Base-by-base conservation (phyloP, 2,888 invertebrate species). In the Pegoplata infirma region DNA sequence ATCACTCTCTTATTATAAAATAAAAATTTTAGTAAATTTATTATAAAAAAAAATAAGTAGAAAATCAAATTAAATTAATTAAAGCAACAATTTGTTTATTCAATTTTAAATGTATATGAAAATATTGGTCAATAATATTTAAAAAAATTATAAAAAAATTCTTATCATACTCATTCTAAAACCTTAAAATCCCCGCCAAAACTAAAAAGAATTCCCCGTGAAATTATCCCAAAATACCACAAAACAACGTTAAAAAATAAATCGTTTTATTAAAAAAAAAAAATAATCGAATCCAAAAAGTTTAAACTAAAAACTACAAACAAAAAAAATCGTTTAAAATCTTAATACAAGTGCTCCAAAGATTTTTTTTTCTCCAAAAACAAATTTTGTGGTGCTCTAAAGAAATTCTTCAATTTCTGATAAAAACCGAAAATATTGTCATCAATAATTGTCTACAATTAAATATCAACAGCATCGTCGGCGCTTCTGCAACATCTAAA, bases 401-500 rank as follows among this genome's bases (percentile, higher is more conserved):
- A 40, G 3, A 5, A 40, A 14, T 40, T 12, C 36, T 36, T 10
- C 36, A 10, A 36, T 12, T 12, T 5, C 10, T 36, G 36, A 36
- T 40, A 5, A n/a, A 40, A 8, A n/a, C 14, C n/a, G n/a, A 40
- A 12, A 40, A 40, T n/a, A 40, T 40, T 5, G 36, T n/a, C 36
- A 3, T 7, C 32, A 32, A 32, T n/a, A n/a, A n/a, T n/a, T n/a
- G n/a, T n/a, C 32, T 49, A 21, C 55, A 68, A 49, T 71, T 59
- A 61, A 55, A n/a, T n/a, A n/a, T n/a, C n/a, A n/a, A n/a, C n/a
- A n/a, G n/a, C n/a, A n/a, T n/a, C n/a, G n/a, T n/a, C n/a, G n/a
- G n/a, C n/a, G 63, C 80, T 68, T 68, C 77, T 64, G 23, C 80
- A 71, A 63, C 79, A 14, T 69, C 55, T 69, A 49, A 69, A 76